These are phyloP conservation scores for Dolichallabes microphthalmus DNA, from an alignment of 2,113 vertebrate genomes.

Conservation along the genomic window DNA sequence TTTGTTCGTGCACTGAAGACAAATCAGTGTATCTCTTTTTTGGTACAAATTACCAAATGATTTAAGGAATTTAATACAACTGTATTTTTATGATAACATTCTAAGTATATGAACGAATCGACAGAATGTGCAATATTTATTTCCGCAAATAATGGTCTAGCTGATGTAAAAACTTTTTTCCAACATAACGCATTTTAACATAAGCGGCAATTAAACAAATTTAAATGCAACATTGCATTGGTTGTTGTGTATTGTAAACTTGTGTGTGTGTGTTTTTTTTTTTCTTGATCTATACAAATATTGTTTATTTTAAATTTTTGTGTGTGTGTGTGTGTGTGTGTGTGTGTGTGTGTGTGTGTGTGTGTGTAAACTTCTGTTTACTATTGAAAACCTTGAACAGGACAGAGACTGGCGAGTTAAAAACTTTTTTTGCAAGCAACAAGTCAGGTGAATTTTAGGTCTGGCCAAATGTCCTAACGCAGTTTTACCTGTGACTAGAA, in stretches of 20 bases:
- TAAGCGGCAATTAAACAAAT: neutral
- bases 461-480: constrained; percentile 36
- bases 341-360: constrained; percentile 14
- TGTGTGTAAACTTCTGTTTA: neutral
- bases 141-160: neutral
- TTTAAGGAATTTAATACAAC: neutral
- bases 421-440: constrained; percentile 65
- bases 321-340: neutral
- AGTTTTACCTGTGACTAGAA: neutral
- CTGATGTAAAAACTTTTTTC: neutral
- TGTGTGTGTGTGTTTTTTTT: neutral
- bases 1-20: constrained; percentile 72
- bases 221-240: constrained; percentile 8
- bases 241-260: neutral
- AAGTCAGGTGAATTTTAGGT: constrained; percentile 14
- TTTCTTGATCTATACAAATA: neutral
- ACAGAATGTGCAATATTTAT: neutral
- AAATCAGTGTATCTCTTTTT: constrained; percentile 42
- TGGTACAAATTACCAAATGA: constrained; percentile 10
- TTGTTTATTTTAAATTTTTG: neutral
- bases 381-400: neutral
- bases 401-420: constrained; percentile 6
- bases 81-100: neutral
- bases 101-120: neutral
- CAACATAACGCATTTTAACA: neutral